Evolutionary conservation across 2,797 vertebrate species (phyloP).

Genomic region (Leucoraja ocellata): DNA sequence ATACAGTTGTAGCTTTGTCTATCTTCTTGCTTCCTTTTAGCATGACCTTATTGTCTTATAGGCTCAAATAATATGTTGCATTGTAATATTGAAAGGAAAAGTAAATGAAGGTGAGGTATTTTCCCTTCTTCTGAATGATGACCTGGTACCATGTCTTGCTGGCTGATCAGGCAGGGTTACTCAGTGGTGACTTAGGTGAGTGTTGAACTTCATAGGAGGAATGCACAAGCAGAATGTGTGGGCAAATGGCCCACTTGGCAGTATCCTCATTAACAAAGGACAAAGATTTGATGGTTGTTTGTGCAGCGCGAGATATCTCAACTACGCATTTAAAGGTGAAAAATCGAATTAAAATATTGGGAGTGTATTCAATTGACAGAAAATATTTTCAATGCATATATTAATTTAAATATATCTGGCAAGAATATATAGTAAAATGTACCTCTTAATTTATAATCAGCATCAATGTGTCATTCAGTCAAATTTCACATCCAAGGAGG

Average conservation of each 20-base stretch:
- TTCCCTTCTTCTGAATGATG: background rate
- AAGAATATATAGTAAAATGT: too few relatives aligned
- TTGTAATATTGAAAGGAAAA: background rate
- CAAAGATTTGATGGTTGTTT: background rate
- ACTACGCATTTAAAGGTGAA: background rate
- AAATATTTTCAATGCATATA: background rate
- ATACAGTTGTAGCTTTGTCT: background rate
- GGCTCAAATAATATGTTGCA: background rate
- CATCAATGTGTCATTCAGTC: background rate
- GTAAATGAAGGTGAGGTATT: background rate
- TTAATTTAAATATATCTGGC: background rate
- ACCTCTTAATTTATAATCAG: background rate
- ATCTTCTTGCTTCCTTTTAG: background rate
- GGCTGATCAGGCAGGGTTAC: background rate
- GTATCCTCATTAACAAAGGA: background rate
- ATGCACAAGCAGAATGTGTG: background rate
- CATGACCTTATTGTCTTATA: background rate
- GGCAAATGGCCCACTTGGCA: background rate
- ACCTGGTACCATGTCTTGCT: background rate
- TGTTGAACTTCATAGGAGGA: background rate
- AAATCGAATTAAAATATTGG: background rate
- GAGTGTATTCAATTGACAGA: background rate
- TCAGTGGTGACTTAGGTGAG: background rate
- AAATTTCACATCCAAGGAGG: background rate
- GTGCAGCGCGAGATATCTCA: background rate